Percentiles rank a stretch among this genome's conserved stretches.
phyloP scores from a whole-genome alignment of 2,888 invertebrate species.

The Folsomia manolachei region DNA sequence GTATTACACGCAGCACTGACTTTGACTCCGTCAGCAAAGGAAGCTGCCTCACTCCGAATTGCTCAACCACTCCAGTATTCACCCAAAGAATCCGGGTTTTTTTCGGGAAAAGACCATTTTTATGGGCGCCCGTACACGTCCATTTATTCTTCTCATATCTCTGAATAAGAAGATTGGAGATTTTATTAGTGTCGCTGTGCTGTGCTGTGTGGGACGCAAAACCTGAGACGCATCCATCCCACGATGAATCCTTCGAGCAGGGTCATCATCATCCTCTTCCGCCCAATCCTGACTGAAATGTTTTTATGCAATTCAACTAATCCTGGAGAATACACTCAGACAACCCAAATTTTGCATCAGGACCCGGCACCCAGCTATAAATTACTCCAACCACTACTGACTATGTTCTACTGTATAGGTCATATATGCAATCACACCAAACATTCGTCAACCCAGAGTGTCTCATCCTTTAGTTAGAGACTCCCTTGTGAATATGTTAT shows the following conservation, averaged over 20 bases:
- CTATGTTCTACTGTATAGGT: too few relatives aligned
- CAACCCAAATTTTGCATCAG: too few relatives aligned
- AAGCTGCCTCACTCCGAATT: not conserved
- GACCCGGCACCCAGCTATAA: too few relatives aligned
- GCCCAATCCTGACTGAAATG: not conserved
- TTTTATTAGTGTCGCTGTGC: conserved; percentile 51
- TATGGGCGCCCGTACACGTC: conserved; percentile 31
- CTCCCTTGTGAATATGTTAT: conserved; percentile 23
- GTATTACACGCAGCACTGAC: conserved; percentile 51
- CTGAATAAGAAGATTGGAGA: conserved; percentile 28
- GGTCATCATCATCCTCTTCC: too few relatives aligned
- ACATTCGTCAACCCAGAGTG: too few relatives aligned
- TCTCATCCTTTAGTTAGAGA: conserved; percentile 33
- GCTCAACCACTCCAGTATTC: too few relatives aligned
- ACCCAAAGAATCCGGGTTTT: conserved; percentile 17
- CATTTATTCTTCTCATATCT: conserved; percentile 28
- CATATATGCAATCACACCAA: too few relatives aligned
- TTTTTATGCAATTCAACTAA: too few relatives aligned
- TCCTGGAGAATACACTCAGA: too few relatives aligned
- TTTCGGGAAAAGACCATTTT: conserved; percentile 34
- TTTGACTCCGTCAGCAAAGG: conserved; percentile 51
- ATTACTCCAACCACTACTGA: too few relatives aligned
- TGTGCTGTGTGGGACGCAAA: not conserved
- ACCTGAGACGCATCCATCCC: too few relatives aligned
- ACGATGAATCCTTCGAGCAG: too few relatives aligned